Conservation (phyloP, 1,140 invertebrate genomes). For the Cydia splendana region DNA sequence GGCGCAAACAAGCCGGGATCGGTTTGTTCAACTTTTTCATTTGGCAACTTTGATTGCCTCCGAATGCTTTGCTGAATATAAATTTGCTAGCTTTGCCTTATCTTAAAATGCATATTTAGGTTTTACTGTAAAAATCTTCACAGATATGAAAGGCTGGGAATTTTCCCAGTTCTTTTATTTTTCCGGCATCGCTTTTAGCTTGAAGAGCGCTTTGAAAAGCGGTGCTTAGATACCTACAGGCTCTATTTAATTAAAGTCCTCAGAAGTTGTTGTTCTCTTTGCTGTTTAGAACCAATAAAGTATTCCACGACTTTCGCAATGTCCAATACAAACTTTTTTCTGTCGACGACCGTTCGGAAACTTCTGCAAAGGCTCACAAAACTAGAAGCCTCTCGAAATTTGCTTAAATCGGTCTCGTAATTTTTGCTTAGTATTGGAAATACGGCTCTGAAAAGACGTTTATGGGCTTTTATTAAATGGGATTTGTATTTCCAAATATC, state of each 20-base stretch:
- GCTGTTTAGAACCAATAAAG: slow-evolving; percentile 32
- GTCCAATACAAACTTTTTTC: slow-evolving; percentile 28
- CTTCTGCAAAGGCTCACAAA: slow-evolving; percentile 15
- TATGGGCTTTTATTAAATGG: slow-evolving; percentile 23
- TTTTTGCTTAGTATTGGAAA: slow-evolving; percentile 22
- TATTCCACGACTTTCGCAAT: slow-evolving; percentile 22
- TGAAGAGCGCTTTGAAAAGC: neutral
- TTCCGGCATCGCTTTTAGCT: neutral
- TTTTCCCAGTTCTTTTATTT: neutral
- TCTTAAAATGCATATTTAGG: slow-evolving; percentile 46
- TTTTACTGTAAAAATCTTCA: slow-evolving; percentile 34
- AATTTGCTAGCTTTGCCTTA: slow-evolving; percentile 45
- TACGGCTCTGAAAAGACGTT: slow-evolving; percentile 18
- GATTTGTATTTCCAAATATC: slow-evolving; percentile 24
- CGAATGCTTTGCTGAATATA: slow-evolving; percentile 49
- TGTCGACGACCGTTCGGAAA: slow-evolving; percentile 8
- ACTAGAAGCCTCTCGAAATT: slow-evolving; percentile 16
- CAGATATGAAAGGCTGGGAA: neutral
- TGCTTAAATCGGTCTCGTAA: slow-evolving; percentile 23
- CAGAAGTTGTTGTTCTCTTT: slow-evolving; percentile 25
- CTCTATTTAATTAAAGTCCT: slow-evolving; percentile 30
- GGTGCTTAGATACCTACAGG: neutral
- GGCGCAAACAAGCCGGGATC: slow-evolving; percentile 48
- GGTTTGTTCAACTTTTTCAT: slow-evolving; percentile 64
- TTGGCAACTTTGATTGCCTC: slow-evolving; percentile 67